Percentiles rank a stretch among this genome's conserved stretches.
Conservation (phyloP, 2,888 invertebrate species). For the Xanthostigma xanthostigma region DNA sequence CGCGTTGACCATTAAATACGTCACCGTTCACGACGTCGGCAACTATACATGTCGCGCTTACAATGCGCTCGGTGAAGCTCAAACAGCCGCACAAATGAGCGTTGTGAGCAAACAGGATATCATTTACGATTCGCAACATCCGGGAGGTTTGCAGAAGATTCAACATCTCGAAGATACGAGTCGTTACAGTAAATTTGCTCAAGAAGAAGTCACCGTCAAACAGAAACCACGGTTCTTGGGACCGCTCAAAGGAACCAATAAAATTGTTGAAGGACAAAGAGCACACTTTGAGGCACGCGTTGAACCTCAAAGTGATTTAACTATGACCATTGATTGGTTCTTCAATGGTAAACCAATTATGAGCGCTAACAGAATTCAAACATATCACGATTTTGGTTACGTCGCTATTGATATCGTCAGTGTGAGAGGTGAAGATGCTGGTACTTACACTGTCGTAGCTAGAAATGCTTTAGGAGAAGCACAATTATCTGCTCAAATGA, state of each 20-base stretch:
- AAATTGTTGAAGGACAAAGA: constrained; percentile 82
- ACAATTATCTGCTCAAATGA: constrained; percentile 67
- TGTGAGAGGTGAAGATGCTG: constrained; percentile 84
- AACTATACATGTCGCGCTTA: constrained; percentile 78
- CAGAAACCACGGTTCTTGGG: constrained; percentile 79
- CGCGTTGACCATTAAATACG: constrained; percentile 81
- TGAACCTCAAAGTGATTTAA: constrained; percentile 86
- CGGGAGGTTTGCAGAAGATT: constrained; percentile 81
- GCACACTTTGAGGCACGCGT: constrained; percentile 92
- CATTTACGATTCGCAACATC: constrained; percentile 81
- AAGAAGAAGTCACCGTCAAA: constrained; percentile 57
- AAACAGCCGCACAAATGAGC: constrained; percentile 64
- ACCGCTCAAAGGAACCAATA: constrained; percentile 81
- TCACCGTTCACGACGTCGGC: constrained; percentile 80
- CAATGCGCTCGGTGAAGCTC: constrained; percentile 75
- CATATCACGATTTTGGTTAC: constrained; percentile 92
- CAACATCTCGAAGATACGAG: constrained; percentile 76
- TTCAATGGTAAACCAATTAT: constrained; percentile 86
- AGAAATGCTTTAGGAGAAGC: constrained; percentile 84
- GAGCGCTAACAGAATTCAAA: constrained; percentile 81
- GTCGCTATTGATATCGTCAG: constrained; percentile 89
- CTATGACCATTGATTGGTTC: constrained; percentile 92
- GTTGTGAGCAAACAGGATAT: constrained; percentile 77
- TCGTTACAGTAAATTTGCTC: constrained; percentile 45
- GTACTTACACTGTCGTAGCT: constrained; percentile 85